phyloP scores from a whole-genome alignment of 2,797 vertebrate genomes.

The Chaunax sp. region DNA sequence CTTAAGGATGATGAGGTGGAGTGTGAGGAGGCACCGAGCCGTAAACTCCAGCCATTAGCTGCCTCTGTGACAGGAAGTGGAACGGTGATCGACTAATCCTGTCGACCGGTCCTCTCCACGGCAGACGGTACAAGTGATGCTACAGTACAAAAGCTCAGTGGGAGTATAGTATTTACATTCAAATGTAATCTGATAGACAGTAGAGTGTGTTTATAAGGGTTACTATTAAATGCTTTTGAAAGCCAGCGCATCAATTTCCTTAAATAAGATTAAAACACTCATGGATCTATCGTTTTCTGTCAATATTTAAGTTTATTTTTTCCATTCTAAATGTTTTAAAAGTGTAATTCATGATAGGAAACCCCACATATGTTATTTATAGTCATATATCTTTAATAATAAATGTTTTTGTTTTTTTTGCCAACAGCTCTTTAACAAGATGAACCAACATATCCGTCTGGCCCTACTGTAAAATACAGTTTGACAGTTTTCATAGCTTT shows the following conservation, averaged over 20 bases:
- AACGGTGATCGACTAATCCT: conserved; percentile 36
- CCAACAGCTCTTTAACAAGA: too few relatives aligned
- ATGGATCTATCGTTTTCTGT: not conserved
- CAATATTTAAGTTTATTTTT: not conserved
- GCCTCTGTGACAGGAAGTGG: conserved; percentile 41
- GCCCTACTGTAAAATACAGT: not conserved
- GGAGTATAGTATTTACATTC: conserved; percentile 5
- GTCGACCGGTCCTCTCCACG: conserved; percentile 1
- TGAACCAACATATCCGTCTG: not conserved
- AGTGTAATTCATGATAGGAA: too few relatives aligned
- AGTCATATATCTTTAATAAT: too few relatives aligned
- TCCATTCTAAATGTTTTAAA: too few relatives aligned
- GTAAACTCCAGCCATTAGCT: conserved; percentile 20
- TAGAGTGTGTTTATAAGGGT: too few relatives aligned
- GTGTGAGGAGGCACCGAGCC: conserved; percentile 26
- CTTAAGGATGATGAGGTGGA: conserved; percentile 35
- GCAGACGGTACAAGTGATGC: not conserved
- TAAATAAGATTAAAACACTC: too few relatives aligned
- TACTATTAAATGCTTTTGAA: not conserved
- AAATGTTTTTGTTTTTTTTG: too few relatives aligned
- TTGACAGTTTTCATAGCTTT: not conserved
- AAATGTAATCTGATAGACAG: not conserved
- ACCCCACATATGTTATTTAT: too few relatives aligned
- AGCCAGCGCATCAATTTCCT: not conserved
- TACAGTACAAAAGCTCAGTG: not conserved